These are phyloP conservation scores for Andricus quercusramuli DNA, from an alignment of 2,888 invertebrate genomes.

Conservation along the genomic window DNA sequence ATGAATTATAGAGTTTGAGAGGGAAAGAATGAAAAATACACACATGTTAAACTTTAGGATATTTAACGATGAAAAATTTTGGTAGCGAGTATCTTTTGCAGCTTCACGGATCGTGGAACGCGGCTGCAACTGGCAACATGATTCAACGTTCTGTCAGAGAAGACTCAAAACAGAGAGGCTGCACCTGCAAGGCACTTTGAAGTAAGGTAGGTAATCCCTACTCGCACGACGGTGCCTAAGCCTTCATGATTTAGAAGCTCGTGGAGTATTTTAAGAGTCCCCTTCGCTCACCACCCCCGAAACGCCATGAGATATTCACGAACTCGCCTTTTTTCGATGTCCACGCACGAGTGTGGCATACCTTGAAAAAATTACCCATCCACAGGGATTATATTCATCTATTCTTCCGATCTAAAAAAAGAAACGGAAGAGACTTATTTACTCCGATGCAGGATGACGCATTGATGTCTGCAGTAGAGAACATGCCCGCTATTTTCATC, in stretches of 20 bases:
- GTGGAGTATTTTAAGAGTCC: conserved; percentile 78
- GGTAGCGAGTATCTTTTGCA: conserved; percentile 11
- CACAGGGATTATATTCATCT: conserved; percentile 30
- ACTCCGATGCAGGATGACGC: neutral
- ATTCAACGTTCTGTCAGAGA: conserved; percentile 70
- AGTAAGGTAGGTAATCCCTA: conserved; percentile 77
- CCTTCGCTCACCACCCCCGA: conserved; percentile 66
- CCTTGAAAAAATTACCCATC: conserved; percentile 35
- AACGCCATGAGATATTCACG: conserved; percentile 54
- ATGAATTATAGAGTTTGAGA: neutral
- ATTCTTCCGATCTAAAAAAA: conserved; percentile 21
- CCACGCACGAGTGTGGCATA: conserved; percentile 23
- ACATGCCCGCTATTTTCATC: neutral
- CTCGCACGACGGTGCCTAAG: conserved; percentile 76
- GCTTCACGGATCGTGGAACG: conserved; percentile 41
- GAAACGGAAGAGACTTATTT: neutral
- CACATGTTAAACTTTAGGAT: neutral
- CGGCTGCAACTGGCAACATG: conserved; percentile 68
- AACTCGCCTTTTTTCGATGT: conserved; percentile 27
- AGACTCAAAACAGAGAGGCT: conserved; percentile 69
- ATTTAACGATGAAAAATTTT: neutral
- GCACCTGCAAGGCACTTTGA: conserved; percentile 78
- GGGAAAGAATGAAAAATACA: neutral
- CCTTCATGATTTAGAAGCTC: conserved; percentile 78
- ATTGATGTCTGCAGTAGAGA: neutral